Evolutionary conservation across 37 sponge, comb jelly and placozoan species (phyloP), one percentile per base, ranked within the genome.

Genomic region (Geodia barretti): DNA sequence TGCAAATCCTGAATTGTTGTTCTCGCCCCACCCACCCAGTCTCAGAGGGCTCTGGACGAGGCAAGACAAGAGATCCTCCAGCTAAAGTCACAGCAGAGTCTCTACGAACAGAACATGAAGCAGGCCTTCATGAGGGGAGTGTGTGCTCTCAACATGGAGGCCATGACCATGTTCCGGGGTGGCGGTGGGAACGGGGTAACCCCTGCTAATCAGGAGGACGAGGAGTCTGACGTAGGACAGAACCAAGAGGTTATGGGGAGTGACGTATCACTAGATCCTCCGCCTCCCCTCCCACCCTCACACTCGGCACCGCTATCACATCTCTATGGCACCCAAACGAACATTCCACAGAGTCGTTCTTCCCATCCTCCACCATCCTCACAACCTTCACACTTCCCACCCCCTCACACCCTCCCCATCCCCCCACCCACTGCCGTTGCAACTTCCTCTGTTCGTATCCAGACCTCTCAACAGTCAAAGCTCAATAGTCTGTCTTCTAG

Each of bases 111-210:
- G 77, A 91, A 85, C 79, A 96, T 98, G 99, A 98, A 98, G 82
- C 93, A 91, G 47, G 96, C 96, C 41, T 98, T 98, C 84, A 98
- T 98, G 99, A 80, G 99, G 47, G 99, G 99, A 14, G 96, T 98
- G 34, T 98, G 99, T 87, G 99, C 99, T 20, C 92, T 98, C 60
- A 98, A 96, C 64, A 76, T 96, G 85, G 99, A 98, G 81, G 96
- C 99, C 31, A 95, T 98, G 99, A 83, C 94, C 24, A 96, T 98
- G 96, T 98, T 98, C 73, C 72, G 81, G 34, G 43, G 63, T 20
- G 84, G 70, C 14, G 77, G 68, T 24, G 62, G 35, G 17, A 47
- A 47, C 14, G 54, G 54, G 54, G 7, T 47, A 14, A 14, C 54
- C 14, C 54, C 54, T 17, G 11, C 54, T 14, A 47, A 7, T 47